phyloP scores from a whole-genome alignment of 2,113 vertebrate genomes.

The Mastomys coucha region DNA sequence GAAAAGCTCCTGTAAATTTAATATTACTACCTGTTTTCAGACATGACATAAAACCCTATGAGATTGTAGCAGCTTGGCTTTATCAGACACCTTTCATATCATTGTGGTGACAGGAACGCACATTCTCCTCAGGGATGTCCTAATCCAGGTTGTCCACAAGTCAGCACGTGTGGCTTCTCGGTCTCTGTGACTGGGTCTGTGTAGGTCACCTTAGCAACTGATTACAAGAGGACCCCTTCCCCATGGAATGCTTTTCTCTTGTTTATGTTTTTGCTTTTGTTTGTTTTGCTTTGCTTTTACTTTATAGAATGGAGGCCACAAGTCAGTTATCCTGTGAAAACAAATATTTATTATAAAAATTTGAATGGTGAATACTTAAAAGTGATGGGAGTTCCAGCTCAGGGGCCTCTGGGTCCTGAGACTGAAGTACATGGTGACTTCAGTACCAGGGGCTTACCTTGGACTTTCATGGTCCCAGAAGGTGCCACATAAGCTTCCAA shows the following conservation, averaged over 20 bases:
- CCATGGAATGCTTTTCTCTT: not conserved
- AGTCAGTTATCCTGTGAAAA: not conserved
- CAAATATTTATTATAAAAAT: not conserved
- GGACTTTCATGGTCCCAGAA: not conserved
- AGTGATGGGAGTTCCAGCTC: not conserved
- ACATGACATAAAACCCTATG: not conserved
- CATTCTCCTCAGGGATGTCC: not conserved
- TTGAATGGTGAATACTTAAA: slow-evolving; percentile 2
- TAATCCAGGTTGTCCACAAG: not conserved
- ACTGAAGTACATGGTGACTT: not conserved
- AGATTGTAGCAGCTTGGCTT: not conserved
- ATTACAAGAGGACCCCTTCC: not conserved
- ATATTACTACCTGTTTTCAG: not conserved
- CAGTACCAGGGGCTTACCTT: not conserved
- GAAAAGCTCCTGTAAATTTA: not conserved
- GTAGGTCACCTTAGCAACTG: not conserved
- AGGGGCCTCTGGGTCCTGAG: not conserved
- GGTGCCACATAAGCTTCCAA: not conserved
- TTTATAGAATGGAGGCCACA: not conserved
- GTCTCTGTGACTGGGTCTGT: not conserved
- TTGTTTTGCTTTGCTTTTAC: not conserved
- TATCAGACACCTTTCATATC: too few relatives aligned
- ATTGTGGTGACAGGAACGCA: not conserved
- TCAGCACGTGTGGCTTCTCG: not conserved
- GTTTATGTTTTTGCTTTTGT: not conserved